Percentiles rank a stretch among this genome's conserved stretches.
These are phyloP conservation scores for Acanthurus leucopareius DNA, from an alignment of 2,797 vertebrate species.

Conservation along the genomic window DNA sequence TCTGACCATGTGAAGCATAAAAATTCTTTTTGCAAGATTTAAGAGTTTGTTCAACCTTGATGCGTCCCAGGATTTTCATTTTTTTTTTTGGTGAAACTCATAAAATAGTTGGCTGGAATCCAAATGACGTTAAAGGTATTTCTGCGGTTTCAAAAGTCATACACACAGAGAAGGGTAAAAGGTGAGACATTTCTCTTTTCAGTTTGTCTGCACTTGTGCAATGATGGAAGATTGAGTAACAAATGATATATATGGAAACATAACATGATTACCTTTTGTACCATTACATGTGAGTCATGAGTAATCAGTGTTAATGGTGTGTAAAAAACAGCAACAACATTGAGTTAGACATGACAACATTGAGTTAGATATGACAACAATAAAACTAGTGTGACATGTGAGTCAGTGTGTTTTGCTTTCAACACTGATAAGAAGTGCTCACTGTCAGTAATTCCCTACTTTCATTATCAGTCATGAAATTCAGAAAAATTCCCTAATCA, in stretches of 20 bases:
- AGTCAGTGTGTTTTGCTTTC: background rate
- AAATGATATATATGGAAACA: background rate
- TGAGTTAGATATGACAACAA: background rate
- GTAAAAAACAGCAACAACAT: no score
- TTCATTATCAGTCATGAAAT: no score
- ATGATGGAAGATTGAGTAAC: background rate
- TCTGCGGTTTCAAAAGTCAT: constrained; percentile 9
- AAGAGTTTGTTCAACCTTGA: background rate
- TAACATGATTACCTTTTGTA: background rate
- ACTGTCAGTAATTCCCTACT: no score
- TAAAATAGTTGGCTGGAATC: background rate
- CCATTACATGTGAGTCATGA: background rate
- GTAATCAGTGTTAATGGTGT: background rate
- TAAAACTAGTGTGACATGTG: no score
- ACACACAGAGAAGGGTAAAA: background rate
- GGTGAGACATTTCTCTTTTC: background rate
- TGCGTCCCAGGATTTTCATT: background rate
- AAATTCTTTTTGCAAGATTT: no score
- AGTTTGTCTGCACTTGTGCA: background rate
- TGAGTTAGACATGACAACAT: background rate
- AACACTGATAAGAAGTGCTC: no score
- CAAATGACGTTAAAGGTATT: background rate
- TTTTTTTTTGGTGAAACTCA: background rate
- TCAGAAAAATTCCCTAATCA: no score
- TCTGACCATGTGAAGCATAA: no score